Conservation (phyloP, 2,797 vertebrate species). For the Austrolebias charrua region DNA sequence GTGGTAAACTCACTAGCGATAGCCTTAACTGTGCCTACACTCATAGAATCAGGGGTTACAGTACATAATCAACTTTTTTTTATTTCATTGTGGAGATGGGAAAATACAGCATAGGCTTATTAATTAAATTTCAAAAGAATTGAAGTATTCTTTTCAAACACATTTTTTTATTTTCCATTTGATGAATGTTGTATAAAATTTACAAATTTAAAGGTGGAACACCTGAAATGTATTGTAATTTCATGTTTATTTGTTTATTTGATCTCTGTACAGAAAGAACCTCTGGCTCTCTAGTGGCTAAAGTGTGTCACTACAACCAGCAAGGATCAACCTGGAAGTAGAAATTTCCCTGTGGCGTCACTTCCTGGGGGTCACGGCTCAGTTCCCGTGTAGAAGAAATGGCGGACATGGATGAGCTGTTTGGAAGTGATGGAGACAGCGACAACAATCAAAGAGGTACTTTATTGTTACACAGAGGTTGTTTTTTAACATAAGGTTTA, state of each 20-base stretch:
- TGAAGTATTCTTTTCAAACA: too few species aligned
- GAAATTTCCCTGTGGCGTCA: background rate
- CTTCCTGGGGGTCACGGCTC: conserved; percentile 50
- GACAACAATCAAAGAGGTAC: conserved; percentile 90
- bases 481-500: background rate
- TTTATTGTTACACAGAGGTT: rapidly evolving
- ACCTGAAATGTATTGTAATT: background rate
- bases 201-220: too few species aligned
- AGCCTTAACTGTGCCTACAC: too few species aligned
- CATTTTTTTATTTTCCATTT: too few species aligned
- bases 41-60: too few species aligned
- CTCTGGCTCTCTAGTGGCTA: conserved; percentile 34
- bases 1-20: too few species aligned
- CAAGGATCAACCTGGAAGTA: conserved; percentile 51
- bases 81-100: too few species aligned
- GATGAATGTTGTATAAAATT: too few species aligned
- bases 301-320: background rate
- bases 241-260: too few species aligned
- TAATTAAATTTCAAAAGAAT: too few species aligned
- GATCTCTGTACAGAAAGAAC: background rate
- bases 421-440: conserved; percentile 95
- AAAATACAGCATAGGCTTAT: too few species aligned
- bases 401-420: conserved; percentile 95
- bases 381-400: conserved; percentile 80
- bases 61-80: too few species aligned